Evolutionary conservation across 2,797 vertebrate species (phyloP).

Genomic region (Cephalopachus bancanus): DNA sequence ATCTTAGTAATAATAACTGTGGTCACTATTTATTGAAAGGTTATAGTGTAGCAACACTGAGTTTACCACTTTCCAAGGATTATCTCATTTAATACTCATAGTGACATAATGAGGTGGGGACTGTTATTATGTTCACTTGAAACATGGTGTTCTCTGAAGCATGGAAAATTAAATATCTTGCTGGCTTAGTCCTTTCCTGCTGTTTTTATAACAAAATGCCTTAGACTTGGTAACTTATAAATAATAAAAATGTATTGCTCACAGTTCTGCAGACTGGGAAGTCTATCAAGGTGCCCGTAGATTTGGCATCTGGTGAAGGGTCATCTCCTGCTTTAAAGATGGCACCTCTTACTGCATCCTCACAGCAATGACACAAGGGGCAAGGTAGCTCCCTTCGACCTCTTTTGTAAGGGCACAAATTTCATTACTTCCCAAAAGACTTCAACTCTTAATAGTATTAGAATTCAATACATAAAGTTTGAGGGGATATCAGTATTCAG

Average conservation of each 20-base stretch:
- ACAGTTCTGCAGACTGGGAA: neutral
- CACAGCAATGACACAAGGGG: neutral
- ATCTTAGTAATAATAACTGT: neutral
- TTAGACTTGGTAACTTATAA: neutral
- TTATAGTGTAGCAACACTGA: too few relatives aligned
- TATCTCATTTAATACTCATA: too few relatives aligned
- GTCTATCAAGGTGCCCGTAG: neutral
- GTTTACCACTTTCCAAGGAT: neutral
- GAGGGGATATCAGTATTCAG: neutral
- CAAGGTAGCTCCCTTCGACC: neutral
- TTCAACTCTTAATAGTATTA: neutral
- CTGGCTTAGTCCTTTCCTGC: neutral
- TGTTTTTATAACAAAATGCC: neutral
- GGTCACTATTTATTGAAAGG: neutral
- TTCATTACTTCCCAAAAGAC: neutral
- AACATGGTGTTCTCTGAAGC: neutral
- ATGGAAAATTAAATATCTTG: neutral
- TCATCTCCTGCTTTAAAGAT: neutral
- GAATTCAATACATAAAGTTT: neutral
- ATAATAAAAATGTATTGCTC: neutral
- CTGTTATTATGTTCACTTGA: neutral
- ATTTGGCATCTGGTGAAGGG: neutral
- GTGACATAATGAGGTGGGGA: neutral
- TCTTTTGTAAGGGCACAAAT: neutral
- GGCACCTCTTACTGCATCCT: neutral